Evolutionary conservation across 37 sponge, comb jelly and placozoan genomes (phyloP), one percentile per base, ranked within the genome.

Genomic region (Eunapius fragilis): DNA sequence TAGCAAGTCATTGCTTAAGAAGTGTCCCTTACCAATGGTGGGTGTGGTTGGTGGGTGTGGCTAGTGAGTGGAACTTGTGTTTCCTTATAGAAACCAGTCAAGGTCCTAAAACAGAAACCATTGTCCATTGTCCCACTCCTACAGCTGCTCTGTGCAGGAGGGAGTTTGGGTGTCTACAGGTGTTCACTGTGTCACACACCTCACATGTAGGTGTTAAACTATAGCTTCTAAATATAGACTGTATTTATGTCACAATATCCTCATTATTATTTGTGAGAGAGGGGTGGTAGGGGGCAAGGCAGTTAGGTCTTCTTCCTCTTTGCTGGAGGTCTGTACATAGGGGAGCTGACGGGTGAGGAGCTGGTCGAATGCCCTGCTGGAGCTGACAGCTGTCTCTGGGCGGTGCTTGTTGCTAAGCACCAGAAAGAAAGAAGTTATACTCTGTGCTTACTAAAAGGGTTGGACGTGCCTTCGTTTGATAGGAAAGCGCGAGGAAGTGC

Each of bases 81-180:
- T 80, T 0, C 26, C 11, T 33, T 70, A 28, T 25, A 82, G 82
- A 82, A 82, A 82, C 71, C 82, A 26, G 41, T 69, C 36, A 82
- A 70, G 49, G 24, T 67, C 22, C 41, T 88, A 45, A 82, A 82
- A 58, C 83, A 88, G 31, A 50, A 67, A 75, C n/a, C n/a, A 25
- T 71, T 0, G 89, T 84, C 74, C 41, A 79, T 69, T 80, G 76
- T 2, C 89, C 89, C 70, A 31, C 80, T 3, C 58, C 48, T 23
- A 45, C 79, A 33, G 80, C 84, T 25, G 31, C 48, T 5, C 82
- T 84, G 14, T 89, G 89, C 83, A 26, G 89, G 36, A 83, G 48
- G 67, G 75, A 84, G 34, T 89, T 89, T 79, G 89, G 89, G 19
- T 41, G 31, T 0, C 79, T 89, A 30, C 81, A 81, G 27, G 82